A percentile compares a stretch with the other conserved stretches of the same genome.
phyloP scores from a whole-genome alignment of 2,113 vertebrate species.

The Bettongia penicillata region DNA sequence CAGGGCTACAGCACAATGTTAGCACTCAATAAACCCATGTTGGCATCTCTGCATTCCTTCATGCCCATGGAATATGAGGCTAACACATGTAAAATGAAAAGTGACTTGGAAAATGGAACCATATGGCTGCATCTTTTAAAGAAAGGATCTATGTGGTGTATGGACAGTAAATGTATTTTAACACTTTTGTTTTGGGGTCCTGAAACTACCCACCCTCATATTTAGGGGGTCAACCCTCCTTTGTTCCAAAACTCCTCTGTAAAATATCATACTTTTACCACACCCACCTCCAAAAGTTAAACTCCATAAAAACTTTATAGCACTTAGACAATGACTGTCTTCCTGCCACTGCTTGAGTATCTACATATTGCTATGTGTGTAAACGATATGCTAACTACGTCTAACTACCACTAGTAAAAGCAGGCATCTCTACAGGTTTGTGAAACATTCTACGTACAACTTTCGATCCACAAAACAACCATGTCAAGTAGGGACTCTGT shows the following conservation, averaged over 20 bases:
- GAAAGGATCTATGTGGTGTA: background rate
- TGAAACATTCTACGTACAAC: too few species aligned
- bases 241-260: background rate
- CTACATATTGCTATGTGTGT: too few species aligned
- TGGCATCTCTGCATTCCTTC: background rate
- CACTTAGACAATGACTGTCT: background rate
- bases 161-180: background rate
- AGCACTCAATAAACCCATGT: background rate
- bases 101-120: background rate
- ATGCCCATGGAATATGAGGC: background rate
- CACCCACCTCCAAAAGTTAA: background rate
- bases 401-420: too few species aligned
- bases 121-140: background rate
- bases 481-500: too few species aligned
- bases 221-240: background rate
- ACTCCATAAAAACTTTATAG: background rate
- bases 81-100: background rate
- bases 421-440: too few species aligned
- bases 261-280: background rate
- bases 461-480: too few species aligned
- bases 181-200: background rate
- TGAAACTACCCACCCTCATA: background rate
- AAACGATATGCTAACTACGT: too few species aligned
- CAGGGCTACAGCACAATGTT: background rate
- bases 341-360: background rate